Base-by-base conservation (phyloP, 2,888 invertebrate species). In the Nomada ferruginata region DNA sequence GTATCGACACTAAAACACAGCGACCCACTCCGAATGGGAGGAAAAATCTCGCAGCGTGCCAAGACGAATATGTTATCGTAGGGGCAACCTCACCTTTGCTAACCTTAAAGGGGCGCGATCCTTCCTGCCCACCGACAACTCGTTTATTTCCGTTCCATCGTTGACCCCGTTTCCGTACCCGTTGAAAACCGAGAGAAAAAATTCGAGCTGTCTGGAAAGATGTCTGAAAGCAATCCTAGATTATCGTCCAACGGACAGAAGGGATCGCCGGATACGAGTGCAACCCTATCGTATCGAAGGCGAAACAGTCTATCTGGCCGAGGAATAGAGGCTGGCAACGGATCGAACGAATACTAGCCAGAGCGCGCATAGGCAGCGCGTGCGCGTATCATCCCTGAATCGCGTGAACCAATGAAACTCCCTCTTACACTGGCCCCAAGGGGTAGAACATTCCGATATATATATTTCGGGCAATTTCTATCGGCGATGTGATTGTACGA, bases 321-420 rank as follows among this genome's bases (percentile, higher is more conserved):
- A 75, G 69, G 73, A 71, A 65, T 78, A 83, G 76, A 71, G 73
- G 83, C 80, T 76, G 77, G 76, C 74, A 80, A 80, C 84, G 82
- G 84, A 86, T 86, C 86, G 86, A 85, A 84, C 82, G 84, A 78
- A 79, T 76, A 76, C 84, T 76, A 74, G 70, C 82, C 64, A 69
- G 79, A 85, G 75, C 82, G 76, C 71, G 69, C 77, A 65, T 64
- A 68, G 63, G 82, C 72, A 53, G 86, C 85, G 84, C 86, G 68
- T 86, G 86, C 86, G 86, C 85, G 64, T 55, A n/a, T 76, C 64
- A 76, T 59, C 85, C 79, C 77, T 79, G 86, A 80, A 84, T 76
- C 77, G 61, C 64, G 75, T 26, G 57, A 83, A 75, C 78, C 82
- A 77, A 83, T 77, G 83, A 53, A 84, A 86, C 82, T 69, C 79